Evolutionary conservation across 1,140 invertebrate genomes (phyloP).

Genomic region (Cryptotermes secundus): DNA sequence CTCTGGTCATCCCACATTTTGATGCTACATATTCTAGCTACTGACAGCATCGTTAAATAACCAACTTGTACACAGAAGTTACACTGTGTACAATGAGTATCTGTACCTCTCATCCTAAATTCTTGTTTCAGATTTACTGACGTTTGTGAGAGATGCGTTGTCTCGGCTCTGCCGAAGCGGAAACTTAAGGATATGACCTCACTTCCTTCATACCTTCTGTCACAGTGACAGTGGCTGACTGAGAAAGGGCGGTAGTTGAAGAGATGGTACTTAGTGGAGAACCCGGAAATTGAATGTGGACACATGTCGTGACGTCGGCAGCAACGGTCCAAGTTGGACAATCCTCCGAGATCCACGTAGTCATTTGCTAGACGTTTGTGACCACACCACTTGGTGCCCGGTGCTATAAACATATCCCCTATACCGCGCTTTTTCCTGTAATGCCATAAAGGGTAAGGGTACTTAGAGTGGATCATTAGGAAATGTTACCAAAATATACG

Average conservation of each 20-base stretch:
- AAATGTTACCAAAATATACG: not conserved
- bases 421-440: conserved; percentile 37
- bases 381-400: conserved; percentile 85
- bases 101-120: no score
- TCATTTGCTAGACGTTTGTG: conserved; percentile 61
- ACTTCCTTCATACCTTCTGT: conserved; percentile 66
- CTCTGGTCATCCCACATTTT: no score
- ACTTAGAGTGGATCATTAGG: not conserved
- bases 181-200: not conserved
- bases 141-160: not conserved
- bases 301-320: conserved; percentile 80
- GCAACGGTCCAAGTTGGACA: conserved; percentile 70
- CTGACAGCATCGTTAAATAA: no score
- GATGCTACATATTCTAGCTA: no score
- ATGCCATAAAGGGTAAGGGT: conserved; percentile 16
- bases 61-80: no score
- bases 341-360: conserved; percentile 69
- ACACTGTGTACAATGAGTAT: no score
- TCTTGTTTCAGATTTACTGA: not conserved
- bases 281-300: conserved; percentile 64
- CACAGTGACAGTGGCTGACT: conserved; percentile 82
- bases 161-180: not conserved
- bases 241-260: conserved; percentile 83
- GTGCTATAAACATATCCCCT: conserved; percentile 61
- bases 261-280: conserved; percentile 66